Evolutionary conservation across 2,113 vertebrate genomes (phyloP).

Genomic region (Cryptoleucopteryx plumbea): DNA sequence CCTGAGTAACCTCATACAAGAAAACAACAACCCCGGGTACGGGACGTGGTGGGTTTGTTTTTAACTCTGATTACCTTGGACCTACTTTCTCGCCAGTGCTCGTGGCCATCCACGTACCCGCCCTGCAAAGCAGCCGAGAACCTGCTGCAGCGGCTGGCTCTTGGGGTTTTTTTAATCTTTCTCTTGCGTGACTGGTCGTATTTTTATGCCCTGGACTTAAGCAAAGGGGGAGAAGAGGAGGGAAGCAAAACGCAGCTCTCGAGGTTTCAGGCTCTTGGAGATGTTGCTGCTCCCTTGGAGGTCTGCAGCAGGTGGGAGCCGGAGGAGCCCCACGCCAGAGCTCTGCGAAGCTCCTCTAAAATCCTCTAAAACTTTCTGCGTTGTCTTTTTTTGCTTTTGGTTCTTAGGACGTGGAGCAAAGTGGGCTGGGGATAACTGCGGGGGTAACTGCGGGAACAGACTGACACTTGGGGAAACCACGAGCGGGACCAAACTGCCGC

Average conservation of each 20-base stretch:
- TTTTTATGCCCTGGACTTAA: background rate
- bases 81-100: slow-evolving; percentile 12
- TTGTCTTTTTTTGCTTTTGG: background rate
- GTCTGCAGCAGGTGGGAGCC: background rate
- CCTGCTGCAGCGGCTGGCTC: background rate
- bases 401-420: background rate
- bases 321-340: background rate
- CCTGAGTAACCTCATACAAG: slow-evolving; percentile 72
- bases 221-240: background rate
- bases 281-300: background rate
- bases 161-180: background rate
- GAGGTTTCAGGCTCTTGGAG: background rate
- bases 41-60: slow-evolving; percentile 61
- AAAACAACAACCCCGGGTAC: slow-evolving; percentile 65
- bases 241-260: background rate
- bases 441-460: background rate
- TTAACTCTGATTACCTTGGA: slow-evolving; percentile 54
- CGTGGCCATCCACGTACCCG: background rate
- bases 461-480: fast-evolving
- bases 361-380: background rate
- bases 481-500: background rate
- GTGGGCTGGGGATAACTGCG: no score
- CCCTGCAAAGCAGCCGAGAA: background rate
- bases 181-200: background rate
- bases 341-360: background rate